Evolutionary conservation across 2,888 invertebrate genomes (phyloP).

Genomic region (Cremastinae sp.): DNA sequence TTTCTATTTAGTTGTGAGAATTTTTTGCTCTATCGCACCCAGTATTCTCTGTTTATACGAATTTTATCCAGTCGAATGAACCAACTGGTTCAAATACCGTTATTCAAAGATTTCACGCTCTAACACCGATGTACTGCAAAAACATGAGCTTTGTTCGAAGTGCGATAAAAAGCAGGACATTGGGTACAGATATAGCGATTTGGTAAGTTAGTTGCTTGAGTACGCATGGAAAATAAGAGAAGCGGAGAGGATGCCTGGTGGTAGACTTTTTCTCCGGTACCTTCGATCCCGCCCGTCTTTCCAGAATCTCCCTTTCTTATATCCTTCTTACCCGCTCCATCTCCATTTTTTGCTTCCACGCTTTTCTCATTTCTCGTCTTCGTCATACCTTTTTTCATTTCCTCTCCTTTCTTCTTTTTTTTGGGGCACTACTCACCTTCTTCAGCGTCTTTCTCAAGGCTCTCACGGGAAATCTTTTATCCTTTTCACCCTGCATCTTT

Average conservation of each 20-base stretch:
- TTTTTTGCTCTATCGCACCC: constrained; percentile 6
- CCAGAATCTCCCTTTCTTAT: constrained; percentile 26
- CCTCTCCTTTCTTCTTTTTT: constrained; percentile 34
- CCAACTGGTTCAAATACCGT: constrained; percentile 43
- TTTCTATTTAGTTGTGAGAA: not conserved
- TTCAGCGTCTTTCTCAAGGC: constrained; percentile 47
- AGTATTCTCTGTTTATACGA: constrained; percentile 1
- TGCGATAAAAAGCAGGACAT: constrained; percentile 1
- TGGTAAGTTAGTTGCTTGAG: constrained; percentile 14
- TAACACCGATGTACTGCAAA: constrained; percentile 16
- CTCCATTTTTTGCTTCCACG: constrained; percentile 28
- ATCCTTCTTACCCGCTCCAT: constrained; percentile 9
- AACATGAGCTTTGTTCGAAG: not conserved
- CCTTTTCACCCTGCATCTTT: constrained; percentile 17
- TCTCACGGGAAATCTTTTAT: constrained; percentile 40
- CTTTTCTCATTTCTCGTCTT: constrained; percentile 56
- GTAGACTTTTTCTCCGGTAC: constrained; percentile 38
- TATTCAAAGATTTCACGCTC: constrained; percentile 54
- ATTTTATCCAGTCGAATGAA: constrained; percentile 25
- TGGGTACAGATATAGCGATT: not conserved
- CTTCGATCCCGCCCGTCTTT: constrained; percentile 24
- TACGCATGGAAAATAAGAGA: constrained; percentile 24
- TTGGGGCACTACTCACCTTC: constrained; percentile 46
- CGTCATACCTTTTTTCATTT: constrained; percentile 9
- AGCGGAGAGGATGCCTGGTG: constrained; percentile 38